phyloP scores from a whole-genome alignment of 2,113 vertebrate species.

The Ariopsis seemanni region DNA sequence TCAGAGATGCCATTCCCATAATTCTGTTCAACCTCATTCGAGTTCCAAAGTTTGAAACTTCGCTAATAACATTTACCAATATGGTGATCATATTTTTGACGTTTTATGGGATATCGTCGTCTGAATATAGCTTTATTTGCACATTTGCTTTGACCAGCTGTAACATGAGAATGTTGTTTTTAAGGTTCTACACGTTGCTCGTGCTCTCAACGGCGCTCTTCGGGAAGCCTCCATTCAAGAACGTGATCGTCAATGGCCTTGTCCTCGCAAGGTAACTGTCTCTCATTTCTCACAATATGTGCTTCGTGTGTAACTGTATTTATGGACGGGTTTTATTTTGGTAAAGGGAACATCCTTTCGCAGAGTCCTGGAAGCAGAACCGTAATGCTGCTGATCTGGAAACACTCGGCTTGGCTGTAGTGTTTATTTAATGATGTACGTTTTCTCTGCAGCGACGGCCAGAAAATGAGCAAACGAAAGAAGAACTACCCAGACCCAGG shows the following conservation, averaged over 20 bases:
- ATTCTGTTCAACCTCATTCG: not conserved
- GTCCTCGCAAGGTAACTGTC: slow-evolving; percentile 86
- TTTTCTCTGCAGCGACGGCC: slow-evolving; percentile 84
- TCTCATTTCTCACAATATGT: not conserved
- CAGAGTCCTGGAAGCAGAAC: not conserved
- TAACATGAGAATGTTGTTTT: not conserved
- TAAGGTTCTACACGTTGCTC: slow-evolving; percentile 95
- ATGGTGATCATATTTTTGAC: not conserved
- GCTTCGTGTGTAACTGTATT: not conserved
- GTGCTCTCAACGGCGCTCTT: slow-evolving; percentile 95
- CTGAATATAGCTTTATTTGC: not conserved
- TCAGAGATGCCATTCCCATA: not conserved
- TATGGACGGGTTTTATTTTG: not conserved
- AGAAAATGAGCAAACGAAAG: slow-evolving; percentile 99
- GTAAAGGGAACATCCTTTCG: not conserved
- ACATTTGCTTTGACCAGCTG: not conserved
- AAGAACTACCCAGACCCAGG: slow-evolving; percentile 96
- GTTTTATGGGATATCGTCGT: not conserved
- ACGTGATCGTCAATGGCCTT: slow-evolving; percentile 94
- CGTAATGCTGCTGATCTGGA: slow-evolving; percentile 65
- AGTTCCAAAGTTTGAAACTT: not conserved
- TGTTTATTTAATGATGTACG: slow-evolving; percentile 50
- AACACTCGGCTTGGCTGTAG: slow-evolving; percentile 61
- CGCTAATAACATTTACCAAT: not conserved
- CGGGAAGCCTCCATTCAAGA: slow-evolving; percentile 94